Conservation (phyloP, 2,888 invertebrate species). For the Rhagophthalmus giganteus region DNA sequence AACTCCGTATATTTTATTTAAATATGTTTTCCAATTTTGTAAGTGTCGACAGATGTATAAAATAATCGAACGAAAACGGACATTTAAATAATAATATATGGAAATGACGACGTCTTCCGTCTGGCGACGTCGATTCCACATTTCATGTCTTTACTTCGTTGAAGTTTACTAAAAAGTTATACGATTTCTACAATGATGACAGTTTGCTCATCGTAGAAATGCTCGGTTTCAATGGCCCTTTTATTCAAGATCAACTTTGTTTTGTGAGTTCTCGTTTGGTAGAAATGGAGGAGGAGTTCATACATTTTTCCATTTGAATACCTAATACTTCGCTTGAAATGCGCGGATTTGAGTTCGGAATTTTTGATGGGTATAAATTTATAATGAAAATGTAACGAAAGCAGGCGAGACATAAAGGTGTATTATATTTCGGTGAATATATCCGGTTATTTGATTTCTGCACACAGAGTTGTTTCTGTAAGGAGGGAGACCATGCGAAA, state of each 20-base stretch:
- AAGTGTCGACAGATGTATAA: too few species aligned
- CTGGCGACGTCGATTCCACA: slow-evolving; percentile 9
- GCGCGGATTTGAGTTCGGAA: slow-evolving; percentile 28
- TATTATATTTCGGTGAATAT: slow-evolving; percentile 7
- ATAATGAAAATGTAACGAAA: slow-evolving; percentile 22
- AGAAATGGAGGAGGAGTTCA: slow-evolving; percentile 31
- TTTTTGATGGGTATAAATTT: slow-evolving; percentile 28
- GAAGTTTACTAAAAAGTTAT: slow-evolving; percentile 26
- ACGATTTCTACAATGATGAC: slow-evolving; percentile 26
- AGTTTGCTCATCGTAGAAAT: slow-evolving; percentile 32
- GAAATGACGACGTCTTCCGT: neutral
- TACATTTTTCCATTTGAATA: slow-evolving; percentile 36
- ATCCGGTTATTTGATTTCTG: slow-evolving; percentile 10
- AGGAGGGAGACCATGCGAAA: neutral
- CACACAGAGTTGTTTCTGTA: slow-evolving; percentile 6
- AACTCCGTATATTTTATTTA: too few species aligned
- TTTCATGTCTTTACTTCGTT: slow-evolving; percentile 16
- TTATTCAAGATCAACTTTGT: slow-evolving; percentile 38
- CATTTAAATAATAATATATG: neutral
- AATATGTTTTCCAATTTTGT: too few species aligned
- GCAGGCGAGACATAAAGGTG: slow-evolving; percentile 20
- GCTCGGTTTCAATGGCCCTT: slow-evolving; percentile 36
- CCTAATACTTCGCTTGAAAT: slow-evolving; percentile 26
- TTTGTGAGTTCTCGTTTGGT: slow-evolving; percentile 33
- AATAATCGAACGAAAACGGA: too few species aligned